Base-by-base conservation (phyloP, 2,797 vertebrate species). In the Malacoctenus gilli region DNA sequence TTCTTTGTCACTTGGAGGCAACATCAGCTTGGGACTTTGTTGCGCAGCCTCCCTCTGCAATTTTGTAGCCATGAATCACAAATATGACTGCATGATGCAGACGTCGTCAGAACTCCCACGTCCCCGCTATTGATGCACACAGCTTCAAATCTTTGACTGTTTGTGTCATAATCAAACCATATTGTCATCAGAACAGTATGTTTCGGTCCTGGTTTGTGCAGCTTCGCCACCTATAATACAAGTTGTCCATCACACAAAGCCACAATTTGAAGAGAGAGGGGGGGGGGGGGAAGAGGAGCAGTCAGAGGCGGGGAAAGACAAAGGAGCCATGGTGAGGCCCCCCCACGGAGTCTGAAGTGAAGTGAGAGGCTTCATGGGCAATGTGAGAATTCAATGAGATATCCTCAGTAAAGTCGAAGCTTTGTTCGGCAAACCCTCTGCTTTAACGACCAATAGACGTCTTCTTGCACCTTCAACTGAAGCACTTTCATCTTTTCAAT, bases 261-360 rank as follows among this genome's bases (percentile, higher is more conserved):
- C n/a, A n/a, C n/a, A n/a, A n/a, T n/a, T 25, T 4, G 10, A 34
- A 30, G 36, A 50, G 12, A 23, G 18, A 31, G 34, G 18, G 6
- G 13, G 11, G 36, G 61, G 2, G 1, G 25, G 9, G 25, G 6
- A 28, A 28, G 25, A 28, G 6, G 25, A 66, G 63, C 11, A 20
- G 42, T 54, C 25, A 28, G 53, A 54, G 22, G 12, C 34, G 12
- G 22, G 40, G 40, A 43, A 28, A 41, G 14, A 58, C 46, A 73
- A 68, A 73, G 69, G 52, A 55, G 32, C 48, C 71, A 10, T 73
- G 40, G 57, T 23, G 73, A 53, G 44, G 10, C 15, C n/a, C 39
- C 31, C 37, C 52, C 9, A 2, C 35, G 30, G 41, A 44, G 72
- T 44, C 40, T 50, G 1, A 14, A 59, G 44, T 62, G 47, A 71